These are phyloP conservation scores for Hiodon tergisus DNA, from an alignment of 2,113 vertebrate genomes.

Conservation along the genomic window DNA sequence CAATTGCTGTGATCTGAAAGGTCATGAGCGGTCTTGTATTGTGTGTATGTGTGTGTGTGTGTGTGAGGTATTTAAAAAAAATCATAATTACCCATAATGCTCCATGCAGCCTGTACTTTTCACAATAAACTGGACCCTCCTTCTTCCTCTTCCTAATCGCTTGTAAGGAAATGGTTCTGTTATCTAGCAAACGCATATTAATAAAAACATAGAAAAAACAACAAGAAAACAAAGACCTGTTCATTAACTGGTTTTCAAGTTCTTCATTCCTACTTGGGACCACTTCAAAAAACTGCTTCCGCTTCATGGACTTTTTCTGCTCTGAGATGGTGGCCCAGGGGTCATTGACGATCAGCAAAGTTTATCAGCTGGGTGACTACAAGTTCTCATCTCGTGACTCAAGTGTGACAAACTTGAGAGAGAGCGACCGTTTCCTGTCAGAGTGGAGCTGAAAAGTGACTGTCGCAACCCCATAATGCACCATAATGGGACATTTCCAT, in stretches of 20 bases:
- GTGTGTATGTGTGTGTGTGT: neutral
- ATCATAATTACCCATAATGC: conserved; percentile 16
- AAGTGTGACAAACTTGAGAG: too few relatives aligned
- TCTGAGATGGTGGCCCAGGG: neutral
- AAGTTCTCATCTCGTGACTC: too few relatives aligned
- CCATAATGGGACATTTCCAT: too few relatives aligned
- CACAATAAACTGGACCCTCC: conserved; percentile 30
- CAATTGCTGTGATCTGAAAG: conserved; percentile 14
- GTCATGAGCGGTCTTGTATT: conserved; percentile 2
- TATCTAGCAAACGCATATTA: conserved; percentile 38
- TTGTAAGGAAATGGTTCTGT: conserved; percentile 36
- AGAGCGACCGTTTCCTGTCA: too few relatives aligned
- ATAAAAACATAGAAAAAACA: conserved; percentile 31
- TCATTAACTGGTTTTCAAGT: neutral
- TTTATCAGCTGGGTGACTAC: too few relatives aligned
- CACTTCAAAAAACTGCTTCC: neutral
- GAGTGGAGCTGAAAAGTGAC: too few relatives aligned
- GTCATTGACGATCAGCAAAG: too few relatives aligned
- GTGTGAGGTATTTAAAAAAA: conserved; percentile 18
- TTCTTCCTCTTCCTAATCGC: conserved; percentile 32
- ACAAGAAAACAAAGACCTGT: conserved; percentile 17
- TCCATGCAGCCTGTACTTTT: conserved; percentile 25
- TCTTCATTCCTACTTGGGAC: neutral
- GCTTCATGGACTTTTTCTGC: neutral
- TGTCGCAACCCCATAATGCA: too few relatives aligned